Evolutionary conservation across 53 echinoderm and acorn worm species (phyloP).

Genomic region (Hippasteria phrygiana): DNA sequence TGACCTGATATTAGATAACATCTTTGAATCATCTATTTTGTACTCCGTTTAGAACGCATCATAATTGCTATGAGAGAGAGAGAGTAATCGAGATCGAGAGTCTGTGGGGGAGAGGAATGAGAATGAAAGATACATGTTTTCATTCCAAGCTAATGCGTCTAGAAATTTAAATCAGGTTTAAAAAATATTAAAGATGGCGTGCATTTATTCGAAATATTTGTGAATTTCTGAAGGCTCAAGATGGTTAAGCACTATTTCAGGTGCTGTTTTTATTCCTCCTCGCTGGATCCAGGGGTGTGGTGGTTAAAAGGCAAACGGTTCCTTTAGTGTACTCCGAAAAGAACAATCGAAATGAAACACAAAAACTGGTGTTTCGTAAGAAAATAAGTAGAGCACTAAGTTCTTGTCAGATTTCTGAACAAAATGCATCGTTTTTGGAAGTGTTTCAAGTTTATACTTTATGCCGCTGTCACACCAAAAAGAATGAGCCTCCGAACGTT

Average conservation of each 20-base stretch:
- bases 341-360: no score
- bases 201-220: neutral
- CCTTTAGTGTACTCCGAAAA: no score
- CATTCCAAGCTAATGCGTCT: neutral
- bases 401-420: no score
- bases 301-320: no score
- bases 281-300: neutral
- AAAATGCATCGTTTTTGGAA: no score
- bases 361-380: no score
- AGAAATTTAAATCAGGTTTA: constrained; percentile 3
- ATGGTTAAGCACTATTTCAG: neutral
- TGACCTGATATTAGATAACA: constrained; percentile 2
- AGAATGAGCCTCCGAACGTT: no score
- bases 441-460: no score
- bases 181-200: neutral
- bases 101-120: no score
- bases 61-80: neutral
- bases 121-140: neutral
- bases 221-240: neutral
- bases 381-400: no score
- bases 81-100: neutral
- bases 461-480: no score
- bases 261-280: neutral
- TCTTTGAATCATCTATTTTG: constrained; percentile 14
- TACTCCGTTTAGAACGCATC: constrained; percentile 21